phyloP scores from a whole-genome alignment of 2,113 vertebrate species.

The Ceuthmochares aereus region DNA sequence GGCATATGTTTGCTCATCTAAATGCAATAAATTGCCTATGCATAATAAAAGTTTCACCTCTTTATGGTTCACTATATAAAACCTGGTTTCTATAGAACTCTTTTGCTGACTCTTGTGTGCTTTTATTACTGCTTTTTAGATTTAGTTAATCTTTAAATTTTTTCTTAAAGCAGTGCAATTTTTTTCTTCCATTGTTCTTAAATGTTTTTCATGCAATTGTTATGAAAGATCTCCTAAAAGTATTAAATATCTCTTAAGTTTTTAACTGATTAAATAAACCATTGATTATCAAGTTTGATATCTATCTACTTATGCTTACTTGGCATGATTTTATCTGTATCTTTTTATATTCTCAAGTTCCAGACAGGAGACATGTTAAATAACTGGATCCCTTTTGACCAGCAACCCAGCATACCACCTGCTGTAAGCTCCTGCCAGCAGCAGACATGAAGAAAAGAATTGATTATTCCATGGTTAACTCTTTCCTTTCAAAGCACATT shows the following conservation, averaged over 20 bases:
- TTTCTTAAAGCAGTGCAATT: neutral
- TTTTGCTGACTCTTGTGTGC: neutral
- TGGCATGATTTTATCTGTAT: neutral
- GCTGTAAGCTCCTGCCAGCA: neutral
- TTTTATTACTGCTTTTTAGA: neutral
- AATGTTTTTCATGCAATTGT: neutral
- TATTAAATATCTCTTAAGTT: neutral
- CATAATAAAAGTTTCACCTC: neutral
- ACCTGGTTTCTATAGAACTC: neutral
- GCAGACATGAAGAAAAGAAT: neutral
- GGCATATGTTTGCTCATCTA: neutral
- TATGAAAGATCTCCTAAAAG: neutral
- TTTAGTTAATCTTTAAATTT: neutral
- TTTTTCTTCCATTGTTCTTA: neutral
- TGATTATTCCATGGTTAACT: neutral
- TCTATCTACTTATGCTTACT: neutral
- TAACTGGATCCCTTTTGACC: neutral
- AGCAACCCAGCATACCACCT: neutral
- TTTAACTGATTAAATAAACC: neutral
- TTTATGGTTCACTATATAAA: neutral
- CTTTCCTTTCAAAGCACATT: neutral
- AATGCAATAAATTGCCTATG: neutral
- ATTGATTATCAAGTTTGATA: neutral
- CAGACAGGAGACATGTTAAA: accelerated
- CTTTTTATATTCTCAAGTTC: neutral